phyloP scores from a whole-genome alignment of 1,140 invertebrate genomes.

The Vollenhovia emeryi region DNA sequence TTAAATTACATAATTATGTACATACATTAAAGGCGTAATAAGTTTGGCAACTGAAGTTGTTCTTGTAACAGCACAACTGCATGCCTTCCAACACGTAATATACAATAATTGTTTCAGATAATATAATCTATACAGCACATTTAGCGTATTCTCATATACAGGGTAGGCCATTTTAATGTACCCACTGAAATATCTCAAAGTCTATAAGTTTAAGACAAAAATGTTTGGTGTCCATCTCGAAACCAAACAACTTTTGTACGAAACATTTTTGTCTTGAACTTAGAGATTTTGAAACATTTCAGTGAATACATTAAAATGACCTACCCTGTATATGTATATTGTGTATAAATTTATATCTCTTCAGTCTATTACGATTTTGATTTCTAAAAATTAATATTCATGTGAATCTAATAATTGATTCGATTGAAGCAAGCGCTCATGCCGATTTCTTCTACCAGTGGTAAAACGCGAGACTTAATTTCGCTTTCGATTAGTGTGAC shows the following conservation, averaged over 20 bases:
- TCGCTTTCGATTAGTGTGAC: slow-evolving; percentile 31
- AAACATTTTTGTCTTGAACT: no score
- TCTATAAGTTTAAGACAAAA: no score
- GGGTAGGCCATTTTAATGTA: no score
- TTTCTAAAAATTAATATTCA: background rate
- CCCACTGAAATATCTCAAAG: no score
- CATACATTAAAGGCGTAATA: background rate
- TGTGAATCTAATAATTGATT: slow-evolving; percentile 1
- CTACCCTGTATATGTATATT: no score
- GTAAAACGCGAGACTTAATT: slow-evolving; percentile 26
- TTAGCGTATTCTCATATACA: background rate
- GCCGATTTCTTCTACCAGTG: background rate
- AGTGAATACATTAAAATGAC: no score
- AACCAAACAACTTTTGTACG: no score
- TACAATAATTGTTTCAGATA: background rate
- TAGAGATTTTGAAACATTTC: no score
- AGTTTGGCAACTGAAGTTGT: background rate
- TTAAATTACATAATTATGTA: background rate
- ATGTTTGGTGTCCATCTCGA: no score
- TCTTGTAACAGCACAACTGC: background rate
- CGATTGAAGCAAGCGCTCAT: background rate
- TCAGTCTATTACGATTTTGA: background rate
- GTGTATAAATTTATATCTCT: background rate
- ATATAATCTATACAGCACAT: background rate
- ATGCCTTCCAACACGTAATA: background rate